Conservation (phyloP, 2,113 vertebrate genomes). For the Pimephales promelas region DNA sequence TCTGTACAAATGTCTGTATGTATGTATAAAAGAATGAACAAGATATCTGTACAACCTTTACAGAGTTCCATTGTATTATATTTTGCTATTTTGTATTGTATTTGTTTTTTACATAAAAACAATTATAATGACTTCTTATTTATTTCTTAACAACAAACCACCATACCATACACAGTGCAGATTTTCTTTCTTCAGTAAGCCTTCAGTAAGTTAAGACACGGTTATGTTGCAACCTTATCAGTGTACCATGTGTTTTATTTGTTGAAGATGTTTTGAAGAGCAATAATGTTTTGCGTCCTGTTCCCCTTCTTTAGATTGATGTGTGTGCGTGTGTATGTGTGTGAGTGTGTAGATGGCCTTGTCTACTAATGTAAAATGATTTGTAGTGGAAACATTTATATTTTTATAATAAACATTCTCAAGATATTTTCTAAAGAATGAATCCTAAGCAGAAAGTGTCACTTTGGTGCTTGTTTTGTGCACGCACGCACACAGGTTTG, state of each 20-base stretch:
- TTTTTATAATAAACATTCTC: constrained; percentile 99
- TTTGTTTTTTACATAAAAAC: constrained; percentile 73
- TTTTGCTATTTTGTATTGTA: constrained; percentile 77
- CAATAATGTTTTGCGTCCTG: constrained; percentile 75
- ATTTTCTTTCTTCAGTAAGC: constrained; percentile 74
- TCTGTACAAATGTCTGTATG: constrained; percentile 87
- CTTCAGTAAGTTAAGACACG: constrained; percentile 80
- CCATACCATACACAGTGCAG: constrained; percentile 71
- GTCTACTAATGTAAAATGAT: constrained; percentile 99
- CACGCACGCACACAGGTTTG: background rate
- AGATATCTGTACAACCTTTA: constrained; percentile 74
- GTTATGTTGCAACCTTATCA: constrained; percentile 82
- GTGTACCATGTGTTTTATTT: constrained; percentile 84
- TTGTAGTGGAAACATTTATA: constrained; percentile 99
- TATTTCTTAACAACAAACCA: constrained; percentile 96
- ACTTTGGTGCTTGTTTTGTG: constrained; percentile 58
- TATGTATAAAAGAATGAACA: constrained; percentile 79
- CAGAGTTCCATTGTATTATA: constrained; percentile 78
- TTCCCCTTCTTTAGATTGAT: constrained; percentile 69
- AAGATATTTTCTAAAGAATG: constrained; percentile 99
- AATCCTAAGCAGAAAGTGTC: constrained; percentile 69
- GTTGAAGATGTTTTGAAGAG: constrained; percentile 73
- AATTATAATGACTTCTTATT: constrained; percentile 81
- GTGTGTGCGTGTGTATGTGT: constrained; percentile 46
- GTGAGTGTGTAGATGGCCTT: constrained; percentile 88